Conservation (phyloP, 2,113 vertebrate genomes). For the Perccottus glenii region DNA sequence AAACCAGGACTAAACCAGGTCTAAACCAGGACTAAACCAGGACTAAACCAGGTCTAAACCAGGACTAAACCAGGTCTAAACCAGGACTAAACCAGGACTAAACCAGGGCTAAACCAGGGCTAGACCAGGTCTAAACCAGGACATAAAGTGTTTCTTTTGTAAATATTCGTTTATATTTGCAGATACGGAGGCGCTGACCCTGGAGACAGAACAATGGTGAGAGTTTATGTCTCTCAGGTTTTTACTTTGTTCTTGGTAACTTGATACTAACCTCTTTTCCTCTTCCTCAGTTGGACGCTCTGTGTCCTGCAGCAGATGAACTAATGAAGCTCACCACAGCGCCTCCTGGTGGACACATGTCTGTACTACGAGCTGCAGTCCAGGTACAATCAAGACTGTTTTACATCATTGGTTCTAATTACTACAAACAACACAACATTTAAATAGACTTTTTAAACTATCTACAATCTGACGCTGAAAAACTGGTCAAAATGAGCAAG, state of each 20-base stretch:
- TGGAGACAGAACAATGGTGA: constrained; percentile 76
- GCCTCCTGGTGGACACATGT: constrained; percentile 70
- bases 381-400: constrained; percentile 70
- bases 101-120: too few relatives aligned
- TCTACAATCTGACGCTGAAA: too few relatives aligned
- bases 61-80: too few relatives aligned
- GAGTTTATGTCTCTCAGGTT: not conserved
- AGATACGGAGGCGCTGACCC: constrained; percentile 68
- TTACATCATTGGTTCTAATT: not conserved
- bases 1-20: too few relatives aligned
- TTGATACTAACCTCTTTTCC: not conserved
- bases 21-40: too few relatives aligned
- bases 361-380: constrained; percentile 78
- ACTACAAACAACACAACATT: not conserved
- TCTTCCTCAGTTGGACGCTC: constrained; percentile 85
- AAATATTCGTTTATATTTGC: too few relatives aligned
- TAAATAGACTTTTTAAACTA: too few relatives aligned
- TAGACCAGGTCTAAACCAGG: too few relatives aligned
- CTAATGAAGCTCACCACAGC: constrained; percentile 76
- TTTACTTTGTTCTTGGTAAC: not conserved
- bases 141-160: too few relatives aligned
- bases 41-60: too few relatives aligned
- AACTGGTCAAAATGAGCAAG: too few relatives aligned
- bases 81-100: too few relatives aligned
- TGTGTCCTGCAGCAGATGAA: constrained; percentile 85